Conservation (phyloP, 2,888 invertebrate species). For the Criorhina ranunculi region DNA sequence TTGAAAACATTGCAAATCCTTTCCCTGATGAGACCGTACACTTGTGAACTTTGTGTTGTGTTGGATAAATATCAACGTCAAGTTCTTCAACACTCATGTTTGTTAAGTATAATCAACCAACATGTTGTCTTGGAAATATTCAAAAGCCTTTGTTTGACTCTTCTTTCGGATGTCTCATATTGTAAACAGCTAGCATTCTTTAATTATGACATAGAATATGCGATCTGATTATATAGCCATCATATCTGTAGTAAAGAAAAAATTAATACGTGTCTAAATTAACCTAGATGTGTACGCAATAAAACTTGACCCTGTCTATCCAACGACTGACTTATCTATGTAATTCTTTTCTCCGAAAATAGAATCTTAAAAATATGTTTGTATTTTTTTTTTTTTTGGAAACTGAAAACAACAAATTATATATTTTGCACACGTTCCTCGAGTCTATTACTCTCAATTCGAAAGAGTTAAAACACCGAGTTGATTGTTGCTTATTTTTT, state of each 20-base stretch:
- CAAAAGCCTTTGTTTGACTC: constrained; percentile 35
- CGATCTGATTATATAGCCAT: too few relatives aligned
- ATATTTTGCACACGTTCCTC: constrained; percentile 72
- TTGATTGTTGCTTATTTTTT: constrained; percentile 3
- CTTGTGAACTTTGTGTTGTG: constrained; percentile 35
- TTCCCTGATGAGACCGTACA: constrained; percentile 36
- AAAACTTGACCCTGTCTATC: constrained; percentile 52
- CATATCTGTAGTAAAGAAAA: too few relatives aligned
- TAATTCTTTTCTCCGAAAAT: constrained; percentile 51
- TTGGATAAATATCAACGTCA: too few relatives aligned
- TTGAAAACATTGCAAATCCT: constrained; percentile 32
- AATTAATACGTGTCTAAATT: too few relatives aligned
- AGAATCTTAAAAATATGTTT: constrained; percentile 48
- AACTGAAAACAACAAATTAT: constrained; percentile 29
- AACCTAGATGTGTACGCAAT: background rate
- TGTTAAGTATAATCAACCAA: constrained; percentile 48
- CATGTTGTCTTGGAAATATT: constrained; percentile 28
- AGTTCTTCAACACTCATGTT: too few relatives aligned
- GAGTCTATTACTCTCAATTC: constrained; percentile 23
- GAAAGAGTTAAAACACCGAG: constrained; percentile 8
- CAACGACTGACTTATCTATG: constrained; percentile 10
- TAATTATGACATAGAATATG: too few relatives aligned
- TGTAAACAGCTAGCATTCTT: background rate
- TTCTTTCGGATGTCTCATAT: constrained; percentile 8
- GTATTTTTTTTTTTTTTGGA: constrained; percentile 3